Evolutionary conservation across 2,797 vertebrate species (phyloP), one percentile per base, ranked within the genome.

Genomic region (Hyperoplus immaculatus): DNA sequence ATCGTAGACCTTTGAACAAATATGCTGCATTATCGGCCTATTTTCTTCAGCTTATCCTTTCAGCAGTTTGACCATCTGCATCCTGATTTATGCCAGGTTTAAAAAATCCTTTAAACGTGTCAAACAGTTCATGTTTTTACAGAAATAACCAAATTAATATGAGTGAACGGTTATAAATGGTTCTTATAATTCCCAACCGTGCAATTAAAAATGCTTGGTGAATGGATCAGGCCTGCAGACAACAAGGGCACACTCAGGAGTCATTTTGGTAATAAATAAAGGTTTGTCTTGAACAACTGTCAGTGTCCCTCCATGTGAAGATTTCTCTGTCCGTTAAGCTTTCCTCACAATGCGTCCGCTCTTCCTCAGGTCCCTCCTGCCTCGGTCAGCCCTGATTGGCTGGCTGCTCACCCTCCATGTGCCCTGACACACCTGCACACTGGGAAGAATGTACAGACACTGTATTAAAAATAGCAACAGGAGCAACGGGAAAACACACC

Each of bases 311-410:
- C 4, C 41, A 5, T 15, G 18, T 59, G 9, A 14, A 57, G 10
- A 3, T 1, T 11, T 15, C 14, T 42, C 8, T 47, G 29, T 71
- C 41, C 54, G 0, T 88, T 8, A 98, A 0, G 95, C 96, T 87
- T 98, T 98, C 47, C 97, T 94, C 61, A 97, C 92, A 38, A 97
- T 97, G 55, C 96, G 93, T 0, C 96, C 92, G 0, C 93, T 88
- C 87, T 97, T 98, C 89, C 95, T 93, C 91, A 92, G 95, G 83
- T 96, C 96, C 49, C 93, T 82, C 46, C 65, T 41, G 38, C 94
- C 81, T 80, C 81, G 72, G 64, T 93, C 91, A 11, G 84, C 80
- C 75, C 94, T 91, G 50, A 83, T 61, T 0, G 94, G 82, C 77
- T 89, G 93, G 67, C 91, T 89, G 83, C 91, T 94, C 41, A 92